Evolutionary conservation across 2,113 vertebrate genomes (phyloP).

Genomic region (Hipposideros armiger): DNA sequence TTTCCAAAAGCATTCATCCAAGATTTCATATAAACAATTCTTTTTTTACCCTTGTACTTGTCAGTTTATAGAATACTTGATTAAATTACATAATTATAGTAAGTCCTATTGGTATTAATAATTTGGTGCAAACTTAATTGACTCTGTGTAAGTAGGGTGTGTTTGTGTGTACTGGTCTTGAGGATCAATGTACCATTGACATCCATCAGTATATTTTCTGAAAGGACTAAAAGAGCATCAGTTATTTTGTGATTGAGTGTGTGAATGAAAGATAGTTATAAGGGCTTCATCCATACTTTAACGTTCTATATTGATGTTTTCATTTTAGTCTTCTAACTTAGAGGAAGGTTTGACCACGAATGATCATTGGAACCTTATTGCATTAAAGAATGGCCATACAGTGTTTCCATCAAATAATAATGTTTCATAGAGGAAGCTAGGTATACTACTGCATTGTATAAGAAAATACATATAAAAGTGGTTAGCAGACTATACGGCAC

Average conservation of each 20-base stretch:
- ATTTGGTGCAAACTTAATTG: not conserved
- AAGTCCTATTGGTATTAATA: not conserved
- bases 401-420: not conserved
- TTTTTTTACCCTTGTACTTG: not conserved
- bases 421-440: not conserved
- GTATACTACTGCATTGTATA: not conserved
- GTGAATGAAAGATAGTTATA: not conserved
- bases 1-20: not conserved
- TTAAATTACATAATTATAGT: constrained; percentile 17
- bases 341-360: not conserved
- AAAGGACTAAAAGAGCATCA: not conserved
- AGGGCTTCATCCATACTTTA: not conserved
- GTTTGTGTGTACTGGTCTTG: not conserved
- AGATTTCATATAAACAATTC: not conserved
- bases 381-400: not conserved
- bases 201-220: not conserved
- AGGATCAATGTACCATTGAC: not conserved
- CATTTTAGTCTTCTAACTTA: not conserved
- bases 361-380: not conserved
- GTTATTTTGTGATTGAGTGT: not conserved
- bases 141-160: not conserved
- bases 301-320: not conserved
- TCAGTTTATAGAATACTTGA: not conserved
- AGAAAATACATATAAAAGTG: not conserved
- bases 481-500: not conserved